A percentile compares a stretch with the other conserved stretches of the same genome.
Evolutionary conservation across 1,140 invertebrate genomes (phyloP).

Genomic region (Aphidius ervi): DNA sequence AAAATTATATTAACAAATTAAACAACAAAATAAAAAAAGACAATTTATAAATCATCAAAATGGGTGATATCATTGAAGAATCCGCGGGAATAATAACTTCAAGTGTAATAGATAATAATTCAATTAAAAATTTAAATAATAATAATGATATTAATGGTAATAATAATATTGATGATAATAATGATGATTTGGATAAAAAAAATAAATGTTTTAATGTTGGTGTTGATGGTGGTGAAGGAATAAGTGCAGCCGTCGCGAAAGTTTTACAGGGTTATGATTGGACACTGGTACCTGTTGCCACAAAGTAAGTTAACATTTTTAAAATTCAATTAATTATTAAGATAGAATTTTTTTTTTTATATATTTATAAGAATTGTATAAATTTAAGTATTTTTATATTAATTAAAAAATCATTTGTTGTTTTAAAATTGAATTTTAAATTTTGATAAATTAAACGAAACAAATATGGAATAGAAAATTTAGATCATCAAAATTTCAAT

Average conservation of each 20-base stretch:
- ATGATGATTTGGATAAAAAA: conserved; percentile 5
- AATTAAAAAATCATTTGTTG: no score
- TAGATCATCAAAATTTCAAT: no score
- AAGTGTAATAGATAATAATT: conserved; percentile 10
- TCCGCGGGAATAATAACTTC: conserved; percentile 19
- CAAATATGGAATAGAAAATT: no score
- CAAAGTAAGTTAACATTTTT: conserved; percentile 55
- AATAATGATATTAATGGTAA: conserved; percentile 26
- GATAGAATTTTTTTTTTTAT: no score
- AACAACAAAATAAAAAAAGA: neutral
- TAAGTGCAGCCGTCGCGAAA: conserved; percentile 70
- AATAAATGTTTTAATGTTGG: conserved; percentile 15
- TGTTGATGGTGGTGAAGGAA: conserved; percentile 54
- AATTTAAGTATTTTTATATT: no score
- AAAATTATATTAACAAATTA: neutral
- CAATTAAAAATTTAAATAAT: conserved; percentile 28
- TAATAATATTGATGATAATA: conserved; percentile 24
- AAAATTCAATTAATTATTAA: neutral
- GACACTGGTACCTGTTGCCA: conserved; percentile 75
- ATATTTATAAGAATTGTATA: no score
- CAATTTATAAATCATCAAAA: neutral
- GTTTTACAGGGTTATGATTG: conserved; percentile 80
- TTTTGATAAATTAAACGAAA: no score
- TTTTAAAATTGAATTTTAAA: no score
- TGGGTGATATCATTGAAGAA: conserved; percentile 26